Conservation (phyloP, 2,888 invertebrate species). For the Empis stercorea region DNA sequence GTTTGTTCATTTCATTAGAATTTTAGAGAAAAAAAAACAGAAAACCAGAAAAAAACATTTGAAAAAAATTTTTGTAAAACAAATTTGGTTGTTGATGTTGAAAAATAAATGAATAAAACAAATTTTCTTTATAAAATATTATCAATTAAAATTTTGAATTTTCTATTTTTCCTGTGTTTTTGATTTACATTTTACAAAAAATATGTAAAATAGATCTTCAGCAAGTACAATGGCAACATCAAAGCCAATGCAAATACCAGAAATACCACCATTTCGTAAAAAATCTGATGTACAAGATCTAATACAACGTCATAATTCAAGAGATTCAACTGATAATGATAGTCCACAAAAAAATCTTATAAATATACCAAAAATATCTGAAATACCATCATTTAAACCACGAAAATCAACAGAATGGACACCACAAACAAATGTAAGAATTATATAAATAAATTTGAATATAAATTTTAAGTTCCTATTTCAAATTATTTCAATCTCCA, state of each 20-base stretch:
- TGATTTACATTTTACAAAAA: too few species aligned
- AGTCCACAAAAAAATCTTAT: constrained; percentile 13
- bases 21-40: too few species aligned
- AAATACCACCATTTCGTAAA: constrained; percentile 37
- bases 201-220: constrained; percentile 18
- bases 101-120: too few species aligned
- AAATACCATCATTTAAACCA: constrained; percentile 42
- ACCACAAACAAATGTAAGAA: constrained; percentile 32
- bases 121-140: too few species aligned
- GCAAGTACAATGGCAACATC: constrained; percentile 26
- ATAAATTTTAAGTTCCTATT: too few species aligned
- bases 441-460: not conserved
- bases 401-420: constrained; percentile 44
- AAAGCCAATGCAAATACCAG: constrained; percentile 35
- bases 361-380: constrained; percentile 34
- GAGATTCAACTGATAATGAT: constrained; percentile 11
- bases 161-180: too few species aligned
- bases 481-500: too few species aligned
- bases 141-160: too few species aligned
- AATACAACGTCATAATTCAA: constrained; percentile 5
- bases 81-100: too few species aligned
- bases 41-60: too few species aligned
- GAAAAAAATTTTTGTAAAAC: too few species aligned
- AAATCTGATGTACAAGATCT: constrained; percentile 26
- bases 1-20: too few species aligned